These are phyloP conservation scores for Sebastes oblongus DNA, from an alignment of 2,797 vertebrate genomes.

Conservation along the genomic window DNA sequence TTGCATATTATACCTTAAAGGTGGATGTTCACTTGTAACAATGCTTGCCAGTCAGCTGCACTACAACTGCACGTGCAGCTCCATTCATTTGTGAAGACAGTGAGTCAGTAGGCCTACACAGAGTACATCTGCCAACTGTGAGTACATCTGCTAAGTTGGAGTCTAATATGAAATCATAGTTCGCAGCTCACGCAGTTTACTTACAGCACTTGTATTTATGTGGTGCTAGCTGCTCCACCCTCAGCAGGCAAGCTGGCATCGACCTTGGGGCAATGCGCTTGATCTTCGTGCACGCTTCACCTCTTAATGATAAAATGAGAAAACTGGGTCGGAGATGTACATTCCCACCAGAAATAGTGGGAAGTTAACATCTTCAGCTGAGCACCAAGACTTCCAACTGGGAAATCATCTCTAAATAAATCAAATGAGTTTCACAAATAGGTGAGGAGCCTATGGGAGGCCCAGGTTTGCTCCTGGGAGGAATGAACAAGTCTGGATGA, in stretches of 20 bases:
- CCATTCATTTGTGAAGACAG: conserved; percentile 39
- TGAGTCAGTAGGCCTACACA: conserved; percentile 36
- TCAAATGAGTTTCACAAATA: conserved; percentile 84
- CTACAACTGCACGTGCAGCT: conserved; percentile 14
- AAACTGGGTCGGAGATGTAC: conserved; percentile 82
- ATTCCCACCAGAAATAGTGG: conserved; percentile 79
- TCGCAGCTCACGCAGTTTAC: conserved; percentile 38
- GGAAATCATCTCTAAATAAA: conserved; percentile 86
- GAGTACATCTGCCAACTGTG: conserved; percentile 53
- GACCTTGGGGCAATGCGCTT: conserved; percentile 70
- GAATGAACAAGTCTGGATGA: conserved; percentile 78
- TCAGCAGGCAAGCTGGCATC: conserved; percentile 57
- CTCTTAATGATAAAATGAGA: conserved; percentile 79
- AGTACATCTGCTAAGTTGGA: conserved; percentile 50
- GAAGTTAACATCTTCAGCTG: conserved; percentile 80
- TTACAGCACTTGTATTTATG: conserved; percentile 50
- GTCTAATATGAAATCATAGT: conserved; percentile 32
- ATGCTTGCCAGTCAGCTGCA: not conserved
- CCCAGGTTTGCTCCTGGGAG: conserved; percentile 78
- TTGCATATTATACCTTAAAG: too few species aligned
- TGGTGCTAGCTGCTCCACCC: conserved; percentile 49
- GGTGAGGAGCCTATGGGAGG: conserved; percentile 80
- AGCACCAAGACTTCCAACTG: conserved; percentile 79
- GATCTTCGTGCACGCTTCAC: conserved; percentile 68
- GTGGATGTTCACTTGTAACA: not conserved